A percentile compares a stretch with the other conserved stretches of the same genome.
Evolutionary conservation across 2,113 vertebrate genomes (phyloP).

Genomic region (Poecile atricapillus): DNA sequence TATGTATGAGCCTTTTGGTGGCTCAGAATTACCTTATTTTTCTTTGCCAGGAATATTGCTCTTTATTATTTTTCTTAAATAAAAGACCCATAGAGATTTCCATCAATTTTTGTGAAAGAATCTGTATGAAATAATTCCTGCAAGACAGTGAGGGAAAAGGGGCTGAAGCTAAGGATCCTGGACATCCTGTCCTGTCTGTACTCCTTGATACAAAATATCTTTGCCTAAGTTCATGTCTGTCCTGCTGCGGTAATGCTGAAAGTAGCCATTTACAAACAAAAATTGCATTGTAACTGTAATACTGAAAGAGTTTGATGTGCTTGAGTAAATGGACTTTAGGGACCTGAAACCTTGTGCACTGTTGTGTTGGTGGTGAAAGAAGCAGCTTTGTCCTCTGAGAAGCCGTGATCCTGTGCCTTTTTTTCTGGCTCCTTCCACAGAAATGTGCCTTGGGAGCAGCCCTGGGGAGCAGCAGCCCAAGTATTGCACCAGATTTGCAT

Average conservation of each 20-base stretch:
- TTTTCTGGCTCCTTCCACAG: not conserved
- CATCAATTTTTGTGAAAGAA: not conserved
- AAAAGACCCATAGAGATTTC: not conserved
- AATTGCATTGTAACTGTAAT: not conserved
- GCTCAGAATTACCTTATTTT: not conserved
- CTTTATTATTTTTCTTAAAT: not conserved
- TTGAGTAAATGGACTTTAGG: not conserved
- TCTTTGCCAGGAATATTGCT: not conserved
- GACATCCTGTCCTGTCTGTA: not conserved
- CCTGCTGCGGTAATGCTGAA: not conserved
- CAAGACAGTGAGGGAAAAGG: not conserved
- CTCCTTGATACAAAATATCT: not conserved
- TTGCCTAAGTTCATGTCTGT: not conserved
- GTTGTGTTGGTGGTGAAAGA: not conserved
- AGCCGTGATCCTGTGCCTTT: not conserved
- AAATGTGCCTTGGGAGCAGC: not conserved
- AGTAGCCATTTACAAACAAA: not conserved
- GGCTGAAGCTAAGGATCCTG: not conserved
- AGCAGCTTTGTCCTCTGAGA: not conserved
- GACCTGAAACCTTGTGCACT: not conserved
- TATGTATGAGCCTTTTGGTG: not conserved
- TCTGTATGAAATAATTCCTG: not conserved
- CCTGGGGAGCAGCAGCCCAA: not conserved
- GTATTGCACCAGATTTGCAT: not conserved
- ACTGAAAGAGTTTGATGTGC: fast-evolving